Conservation (phyloP, 2,888 invertebrate genomes). For the Cataglyphis altisquamis region DNA sequence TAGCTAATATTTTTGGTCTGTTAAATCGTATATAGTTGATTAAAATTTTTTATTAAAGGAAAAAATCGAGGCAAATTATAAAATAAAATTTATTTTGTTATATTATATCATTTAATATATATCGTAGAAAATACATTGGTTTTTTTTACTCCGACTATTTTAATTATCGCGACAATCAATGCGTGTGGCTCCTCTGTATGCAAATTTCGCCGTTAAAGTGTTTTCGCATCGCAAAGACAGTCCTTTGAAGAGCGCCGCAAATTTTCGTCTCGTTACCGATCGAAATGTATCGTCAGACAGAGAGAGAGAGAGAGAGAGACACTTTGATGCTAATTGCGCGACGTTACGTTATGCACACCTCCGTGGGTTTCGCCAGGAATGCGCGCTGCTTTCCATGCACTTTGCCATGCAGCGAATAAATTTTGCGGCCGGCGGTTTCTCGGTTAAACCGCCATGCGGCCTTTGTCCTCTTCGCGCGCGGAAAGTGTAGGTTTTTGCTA, state of each 20-base stretch:
- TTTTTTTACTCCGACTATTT: not conserved
- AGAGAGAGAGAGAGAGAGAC: not conserved
- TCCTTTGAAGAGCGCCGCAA: slow-evolving; percentile 30
- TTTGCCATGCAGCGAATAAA: slow-evolving; percentile 45
- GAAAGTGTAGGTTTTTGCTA: slow-evolving; percentile 41
- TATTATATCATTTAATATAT: not conserved
- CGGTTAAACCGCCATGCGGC: slow-evolving; percentile 24
- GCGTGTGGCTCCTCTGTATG: not conserved
- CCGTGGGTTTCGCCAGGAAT: slow-evolving; percentile 32
- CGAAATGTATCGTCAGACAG: slow-evolving; percentile 33
- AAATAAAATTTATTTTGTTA: not conserved
- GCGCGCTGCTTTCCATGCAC: slow-evolving; percentile 37
- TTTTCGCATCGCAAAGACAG: slow-evolving; percentile 30
- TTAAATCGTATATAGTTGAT: not conserved
- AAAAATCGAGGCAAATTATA: not conserved
- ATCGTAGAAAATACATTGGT: not conserved
- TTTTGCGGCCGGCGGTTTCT: slow-evolving; percentile 47
- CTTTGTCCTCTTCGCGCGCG: slow-evolving; percentile 28
- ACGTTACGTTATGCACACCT: slow-evolving; percentile 31
- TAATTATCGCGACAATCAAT: not conserved
- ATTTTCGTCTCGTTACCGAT: slow-evolving; percentile 61
- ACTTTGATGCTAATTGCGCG: slow-evolving; percentile 51
- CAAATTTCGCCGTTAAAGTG: slow-evolving; percentile 43
- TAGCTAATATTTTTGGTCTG: not conserved
- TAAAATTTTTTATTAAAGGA: not conserved